Base-by-base conservation (phyloP, 2,888 invertebrate genomes). In the Keiferia lycopersicella region DNA sequence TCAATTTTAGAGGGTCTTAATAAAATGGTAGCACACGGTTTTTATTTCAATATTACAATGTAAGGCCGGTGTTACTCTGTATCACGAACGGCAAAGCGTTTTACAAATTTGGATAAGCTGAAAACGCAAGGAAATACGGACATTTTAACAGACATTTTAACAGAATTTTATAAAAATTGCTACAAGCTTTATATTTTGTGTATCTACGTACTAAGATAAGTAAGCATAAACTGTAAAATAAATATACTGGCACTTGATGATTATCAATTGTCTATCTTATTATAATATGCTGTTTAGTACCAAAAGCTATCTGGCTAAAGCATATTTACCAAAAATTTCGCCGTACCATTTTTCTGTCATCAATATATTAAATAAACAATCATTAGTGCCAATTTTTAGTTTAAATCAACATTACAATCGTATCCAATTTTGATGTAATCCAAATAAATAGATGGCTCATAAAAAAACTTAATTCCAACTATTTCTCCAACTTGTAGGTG, bases 11-110 rank as follows among this genome's bases (percentile, higher is more conserved):
- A 34, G 26, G 57, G 34, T 30, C 58, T 16, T 12, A 10, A 2
- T 22, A 39, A 26, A 62, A 12, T 58, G 62, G 64, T 45, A 26
- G 50, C 22, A 20, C n/a, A 2, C n/a, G 2, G 38, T 11, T 61
- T 62, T 65, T 62, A 62, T 65, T 65, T 65, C 64, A 65, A 65
- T 65, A 62, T 4, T 61, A 64, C 64, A 61, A 38, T 61, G 64
- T 64, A 64, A 61, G 61, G 22, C 50, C 48, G 58, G 58, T 51
- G 30, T 18, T 53, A 18, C 22, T 61, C 26, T 53, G 50, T 41
- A 48, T 51, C 18, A 38, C 51, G 18, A 51, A 30, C 48, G 26
- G 26, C 45, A n/a, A 18, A 39, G 26, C 59, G 39, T 38, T 56
- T 56, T 64, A 41, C 61, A 64, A 56, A 61, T 64, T 39, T 22